Conservation (phyloP, 2,888 invertebrate species). For the Macroteleia sp. region DNA sequence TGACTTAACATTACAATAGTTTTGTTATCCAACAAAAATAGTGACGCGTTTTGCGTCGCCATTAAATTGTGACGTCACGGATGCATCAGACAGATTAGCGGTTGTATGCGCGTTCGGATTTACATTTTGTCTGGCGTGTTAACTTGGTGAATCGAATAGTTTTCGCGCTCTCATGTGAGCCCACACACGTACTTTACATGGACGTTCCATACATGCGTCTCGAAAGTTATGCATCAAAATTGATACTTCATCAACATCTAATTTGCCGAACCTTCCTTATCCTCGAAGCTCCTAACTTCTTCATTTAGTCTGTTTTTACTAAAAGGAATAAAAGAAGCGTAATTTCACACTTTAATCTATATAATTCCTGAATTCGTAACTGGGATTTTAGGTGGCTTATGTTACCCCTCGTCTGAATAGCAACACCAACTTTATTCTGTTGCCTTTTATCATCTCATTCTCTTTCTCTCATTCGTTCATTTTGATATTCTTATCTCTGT, state of each 20-base stretch:
- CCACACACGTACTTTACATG: too few relatives aligned
- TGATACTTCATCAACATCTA: constrained; percentile 41
- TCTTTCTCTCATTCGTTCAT: constrained; percentile 36
- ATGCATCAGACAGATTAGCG: constrained; percentile 82
- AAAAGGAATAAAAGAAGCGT: background rate
- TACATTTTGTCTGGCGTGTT: constrained; percentile 78
- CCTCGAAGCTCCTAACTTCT: constrained; percentile 17
- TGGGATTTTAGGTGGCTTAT: constrained; percentile 35
- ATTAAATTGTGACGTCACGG: constrained; percentile 78
- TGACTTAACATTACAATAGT: constrained; percentile 16
- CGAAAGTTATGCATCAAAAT: constrained; percentile 42
- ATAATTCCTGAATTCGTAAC: constrained; percentile 46
- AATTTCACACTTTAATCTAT: constrained; percentile 23
- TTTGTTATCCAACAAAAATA: constrained; percentile 6
- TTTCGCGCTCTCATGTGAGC: constrained; percentile 52
- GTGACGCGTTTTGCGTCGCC: constrained; percentile 69
- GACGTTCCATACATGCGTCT: background rate
- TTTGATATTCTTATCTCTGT: constrained; percentile 51
- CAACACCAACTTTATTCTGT: constrained; percentile 13
- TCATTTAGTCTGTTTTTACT: constrained; percentile 9
- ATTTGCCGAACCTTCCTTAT: constrained; percentile 1
- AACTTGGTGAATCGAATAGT: constrained; percentile 62
- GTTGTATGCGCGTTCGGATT: constrained; percentile 74
- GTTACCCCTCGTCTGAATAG: too few relatives aligned
- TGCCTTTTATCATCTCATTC: constrained; percentile 32